These are phyloP conservation scores for Unio delphinus DNA, from an alignment of 2,888 invertebrate genomes.

Conservation along the genomic window DNA sequence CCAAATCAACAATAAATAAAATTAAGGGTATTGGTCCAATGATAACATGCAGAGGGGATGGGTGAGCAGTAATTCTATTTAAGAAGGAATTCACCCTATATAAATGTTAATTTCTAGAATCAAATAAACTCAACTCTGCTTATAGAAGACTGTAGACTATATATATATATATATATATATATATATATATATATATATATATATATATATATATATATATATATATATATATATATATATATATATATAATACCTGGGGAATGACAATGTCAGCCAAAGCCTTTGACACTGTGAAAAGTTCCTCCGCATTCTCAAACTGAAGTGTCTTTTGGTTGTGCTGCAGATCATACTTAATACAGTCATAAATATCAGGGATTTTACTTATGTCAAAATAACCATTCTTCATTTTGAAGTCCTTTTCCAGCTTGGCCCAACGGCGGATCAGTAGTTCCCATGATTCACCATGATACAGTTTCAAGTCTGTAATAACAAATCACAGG, in stretches of 20 bases:
- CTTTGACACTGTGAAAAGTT: conserved; percentile 90
- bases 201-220: too few relatives aligned
- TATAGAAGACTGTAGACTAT: too few relatives aligned
- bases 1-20: too few relatives aligned
- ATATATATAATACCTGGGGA: conserved; percentile 82
- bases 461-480: conserved; percentile 94
- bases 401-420: conserved; percentile 97
- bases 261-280: conserved; percentile 98
- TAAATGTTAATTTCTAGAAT: too few relatives aligned
- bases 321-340: conserved; percentile 97
- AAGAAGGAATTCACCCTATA: too few relatives aligned
- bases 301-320: conserved; percentile 77
- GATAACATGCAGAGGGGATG: too few relatives aligned
- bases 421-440: conserved; percentile 96
- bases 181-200: too few relatives aligned
- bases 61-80: too few relatives aligned
- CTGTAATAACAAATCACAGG: conserved; percentile 72
- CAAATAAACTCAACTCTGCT: too few relatives aligned
- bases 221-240: not conserved
- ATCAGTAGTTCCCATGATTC: conserved; percentile 99
- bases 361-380: conserved; percentile 99
- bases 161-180: too few relatives aligned
- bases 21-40: too few relatives aligned
- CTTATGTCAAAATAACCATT: conserved; percentile 93
- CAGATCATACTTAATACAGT: conserved; percentile 97